Percentiles rank a stretch among this genome's conserved stretches.
Evolutionary conservation across 2,797 vertebrate species (phyloP).

Genomic region (Enteromius anoplus): DNA sequence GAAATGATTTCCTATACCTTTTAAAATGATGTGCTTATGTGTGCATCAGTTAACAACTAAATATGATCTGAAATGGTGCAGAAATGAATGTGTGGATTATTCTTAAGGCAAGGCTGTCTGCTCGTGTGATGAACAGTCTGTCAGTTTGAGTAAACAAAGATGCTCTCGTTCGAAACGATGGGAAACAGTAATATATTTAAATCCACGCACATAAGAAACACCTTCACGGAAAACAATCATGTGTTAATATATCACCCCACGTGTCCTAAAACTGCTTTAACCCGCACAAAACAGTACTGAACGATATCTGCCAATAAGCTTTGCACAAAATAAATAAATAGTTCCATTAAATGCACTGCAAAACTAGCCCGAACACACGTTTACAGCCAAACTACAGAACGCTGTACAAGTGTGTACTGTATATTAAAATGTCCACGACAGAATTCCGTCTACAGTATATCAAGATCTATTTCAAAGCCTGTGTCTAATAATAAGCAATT

Average conservation of each 20-base stretch:
- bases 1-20: neutral
- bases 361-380: neutral
- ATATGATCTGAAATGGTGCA: constrained; percentile 4
- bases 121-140: constrained; percentile 21
- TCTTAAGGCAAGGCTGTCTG: constrained; percentile 50
- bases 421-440: neutral
- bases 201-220: neutral
- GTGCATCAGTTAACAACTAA: neutral
- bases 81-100: constrained; percentile 1
- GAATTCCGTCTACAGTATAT: neutral
- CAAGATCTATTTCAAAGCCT: neutral
- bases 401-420: neutral
- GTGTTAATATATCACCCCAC: neutral
- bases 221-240: neutral
- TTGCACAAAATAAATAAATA: neutral
- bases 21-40: neutral
- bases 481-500: constrained; percentile 30
- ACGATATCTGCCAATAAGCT: constrained; percentile 1
- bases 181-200: neutral
- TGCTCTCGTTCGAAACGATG: constrained; percentile 1
- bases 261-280: neutral
- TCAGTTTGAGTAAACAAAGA: constrained; percentile 8
- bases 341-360: neutral
- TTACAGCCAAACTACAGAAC: constrained; percentile 7
- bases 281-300: neutral